Evolutionary conservation across 53 echinoderm and acorn worm species (phyloP), one percentile per base, ranked within the genome.

Genomic region (Mesocentrotus franciscanus): DNA sequence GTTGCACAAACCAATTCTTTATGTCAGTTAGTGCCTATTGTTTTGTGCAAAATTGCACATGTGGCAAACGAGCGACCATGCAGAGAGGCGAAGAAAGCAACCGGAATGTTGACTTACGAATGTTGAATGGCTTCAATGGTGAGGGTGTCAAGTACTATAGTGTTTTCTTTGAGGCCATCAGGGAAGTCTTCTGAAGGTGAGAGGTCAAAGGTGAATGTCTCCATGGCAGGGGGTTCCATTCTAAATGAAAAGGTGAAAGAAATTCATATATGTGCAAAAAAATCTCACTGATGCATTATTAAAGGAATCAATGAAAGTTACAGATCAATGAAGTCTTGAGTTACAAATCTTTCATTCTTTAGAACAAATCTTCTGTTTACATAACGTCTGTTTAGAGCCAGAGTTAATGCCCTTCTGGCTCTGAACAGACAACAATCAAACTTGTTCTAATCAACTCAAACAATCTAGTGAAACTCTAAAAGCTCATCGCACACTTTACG

Each of bases 111-210:
- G 35, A 90, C 98, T 97, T 95, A 98, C 98, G 95, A 96, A 90
- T 98, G 98, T 92, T 97, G 96, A 55, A 97, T 92, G 39, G 97
- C 95, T 95, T 98, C 98, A 90, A 97, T 94, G 22, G 98, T 98
- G 33, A 98, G 97, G 74, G 96, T 97, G 91, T 98, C 96, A 32
- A 98, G 95, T 55, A 97, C 98, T 92, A 98, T 96, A 78, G 85
- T 95, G 90, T 98, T 96, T 10, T 95, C 96, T 92, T 94, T 96
- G 66, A 98, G 87, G 83, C 92, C 85, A 27, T 97, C 97, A 4
- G 96, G 76, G 59, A 97, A 98, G 29, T 98, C 98, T 76, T 96
- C 87, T 95, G 96, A 59, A 33, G 96, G 90, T 71, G 93, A 76
- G 26, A 39, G 14, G 58, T 98, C 97, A 96, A 98, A 98, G 62